Base-by-base conservation (phyloP, 2,113 vertebrate species). In the Litocranius walleri region DNA sequence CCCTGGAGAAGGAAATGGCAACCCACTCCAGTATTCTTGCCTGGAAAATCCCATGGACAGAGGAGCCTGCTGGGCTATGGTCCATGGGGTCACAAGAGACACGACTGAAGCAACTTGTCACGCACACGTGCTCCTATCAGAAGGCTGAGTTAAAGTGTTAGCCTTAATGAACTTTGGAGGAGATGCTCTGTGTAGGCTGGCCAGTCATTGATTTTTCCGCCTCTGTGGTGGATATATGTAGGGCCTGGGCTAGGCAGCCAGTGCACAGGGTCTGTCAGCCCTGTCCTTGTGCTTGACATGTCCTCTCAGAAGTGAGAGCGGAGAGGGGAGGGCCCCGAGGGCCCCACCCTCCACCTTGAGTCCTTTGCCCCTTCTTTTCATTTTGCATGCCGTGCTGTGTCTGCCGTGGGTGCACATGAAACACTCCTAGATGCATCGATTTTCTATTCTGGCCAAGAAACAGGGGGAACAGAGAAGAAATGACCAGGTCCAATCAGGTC, bases 81-180 rank as follows among this genome's bases (percentile, higher is more conserved):
- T 77, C 40, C 71, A 14, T 77, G 40, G 71, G 40, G 29, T 77
- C 71, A 77, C 23, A 43, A 77, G 71, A 43, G 40, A 43, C 40
- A 27, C 1, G 10, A 27, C 71, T 43, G 71, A 77, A 43, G 71
- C 6, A 13, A 27, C 40, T 43, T 43, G 27, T 23, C 71, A 43
- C 3, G 3, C 23, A 52, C 21, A 14, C 8, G 36, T 30, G 13
- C 61, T 54, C 11, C 36, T 40, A 87, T 86, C 30, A 67, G 56
- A 74, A 25, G 50, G 23, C 74, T 25, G 19, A 85, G 43, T 82
- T 61, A 88, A 48, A 71, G 6, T 9, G 12, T 62, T 62, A 90
- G 74, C 80, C 86, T 91, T 91, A 86, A 93, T 93, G 89, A 78
- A 59, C 27, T 74, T 97, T 80, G 45, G 90, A 83, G 48, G 52